Base-by-base conservation (phyloP, 2,797 vertebrate genomes). In the Pipistrellus nathusii region DNA sequence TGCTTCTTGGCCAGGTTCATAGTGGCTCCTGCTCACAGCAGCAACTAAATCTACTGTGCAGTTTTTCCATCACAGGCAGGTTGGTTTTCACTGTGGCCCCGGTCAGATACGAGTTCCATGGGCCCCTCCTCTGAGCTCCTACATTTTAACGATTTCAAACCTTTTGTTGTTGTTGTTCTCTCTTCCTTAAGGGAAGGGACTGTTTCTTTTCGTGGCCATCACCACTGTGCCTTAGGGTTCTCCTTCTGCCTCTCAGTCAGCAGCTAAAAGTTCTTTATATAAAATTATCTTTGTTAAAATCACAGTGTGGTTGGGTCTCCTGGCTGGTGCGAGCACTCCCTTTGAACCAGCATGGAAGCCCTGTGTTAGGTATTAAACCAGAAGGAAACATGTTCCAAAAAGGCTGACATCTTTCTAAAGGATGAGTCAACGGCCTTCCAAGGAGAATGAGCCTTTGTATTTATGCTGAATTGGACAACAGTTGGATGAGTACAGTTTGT, bases 391-490 rank as follows among this genome's bases (percentile, higher is more conserved):
- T 14, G 21, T 30, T 13, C 11, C n/a, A 15, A 51, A 77, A 69
- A 71, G 32, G 48, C 46, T 77, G 46, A 83, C 83, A 51, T 46
- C 13, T 82, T 66, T 35, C 71, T 76, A 57, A 89, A 72, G 27
- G 64, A 90, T 68, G 71, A 55, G 85, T 72, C 32, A 18, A 69
- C 21, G 14, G 48, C 51, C 68, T 66, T 35, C 71, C 41, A 53
- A 57, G 77, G 72, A 48, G 25, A 90, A 87, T 80, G 32, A 80
- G 93, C 55, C 38, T 84, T 87, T 90, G 38, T 68, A n/a, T 59
- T 51, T 64, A 51, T 62, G 72, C 48, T 68, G 44, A 90, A 84
- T 23, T 73, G 64, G 41, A 59, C 48, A 88, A 93, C 17, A 35
- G 78, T 55, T 57, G 64, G 27, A 68, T 59, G 82, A 78, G 32